Evolutionary conservation across 2,797 vertebrate genomes (phyloP), one percentile per base, ranked within the genome.

Genomic region (Periparus ater): DNA sequence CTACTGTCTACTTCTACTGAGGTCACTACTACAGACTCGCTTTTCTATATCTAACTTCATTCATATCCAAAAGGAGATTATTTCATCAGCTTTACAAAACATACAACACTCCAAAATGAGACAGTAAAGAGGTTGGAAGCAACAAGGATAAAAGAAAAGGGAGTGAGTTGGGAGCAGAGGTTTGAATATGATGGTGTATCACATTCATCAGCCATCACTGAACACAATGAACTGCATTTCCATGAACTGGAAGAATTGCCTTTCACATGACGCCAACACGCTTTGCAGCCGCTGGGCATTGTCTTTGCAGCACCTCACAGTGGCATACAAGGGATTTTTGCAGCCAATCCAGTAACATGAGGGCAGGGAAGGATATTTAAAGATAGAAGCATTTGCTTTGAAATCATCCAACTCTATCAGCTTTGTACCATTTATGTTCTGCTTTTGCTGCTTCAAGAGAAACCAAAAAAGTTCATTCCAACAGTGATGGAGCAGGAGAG

Each of bases 141-240:
- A 85, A 83, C 50, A 3, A 85, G 48, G 29, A 57, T 34, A 55
- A 82, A 79, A 78, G 61, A 26, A 60, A 61, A 68, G 47, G 71
- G 82, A 84, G 20, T 60, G 50, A 65, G 18, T 48, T 63, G 62
- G 61, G 88, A 95, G 51, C 15, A 62, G 18, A 71, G 42, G 50
- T 58, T 74, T 67, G 96, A 93, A 85, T 79, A 63, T 88, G 66
- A 63, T 40, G 36, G 30, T 80, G 8, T 23, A 61, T 88, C 86
- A 95, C 83, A 95, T 80, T 96, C 79, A 94, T 42, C 30, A 57
- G 79, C 72, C 95, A 96, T 93, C 93, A 90, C 79, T 91, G 88
- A 94, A 62, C 63, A 87, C 45, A 96, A 95, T 80, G 93, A 96
- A 68, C 88, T 50, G 60, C 30, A 48, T 65, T 85, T 66, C 42